Conservation (phyloP, 53 echinoderm and acorn worm genomes). For the Astropecten irregularis region DNA sequence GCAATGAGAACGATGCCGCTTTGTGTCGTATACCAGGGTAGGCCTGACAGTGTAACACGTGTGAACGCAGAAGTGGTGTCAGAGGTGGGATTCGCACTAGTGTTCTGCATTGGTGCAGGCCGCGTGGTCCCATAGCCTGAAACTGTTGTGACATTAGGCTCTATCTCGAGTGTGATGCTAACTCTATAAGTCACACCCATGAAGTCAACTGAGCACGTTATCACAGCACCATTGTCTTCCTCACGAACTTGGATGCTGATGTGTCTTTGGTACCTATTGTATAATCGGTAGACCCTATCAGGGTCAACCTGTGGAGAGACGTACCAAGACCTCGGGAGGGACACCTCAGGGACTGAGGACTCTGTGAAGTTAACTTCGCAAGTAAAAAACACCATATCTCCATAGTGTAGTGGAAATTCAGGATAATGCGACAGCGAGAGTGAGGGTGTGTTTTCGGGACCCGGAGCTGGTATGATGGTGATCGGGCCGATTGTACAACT, state of each 20-base stretch:
- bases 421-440: background rate
- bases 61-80: background rate
- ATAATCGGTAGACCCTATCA: background rate
- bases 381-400: background rate
- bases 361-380: background rate
- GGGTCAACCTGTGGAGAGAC: background rate
- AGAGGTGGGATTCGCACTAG: constrained; percentile 7
- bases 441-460: background rate
- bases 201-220: background rate
- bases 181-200: background rate
- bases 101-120: no score
- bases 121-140: no score
- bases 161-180: background rate
- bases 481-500: constrained; percentile 26
- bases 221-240: background rate
- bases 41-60: background rate
- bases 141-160: background rate
- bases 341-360: background rate
- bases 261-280: background rate
- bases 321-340: background rate
- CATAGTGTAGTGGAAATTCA: constrained; percentile 8
- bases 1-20: background rate
- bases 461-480: background rate
- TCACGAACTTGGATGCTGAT: background rate
- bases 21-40: constrained; percentile 29